Evolutionary conservation across 2,888 invertebrate species (phyloP).

Genomic region (Chromoteleia sp.): DNA sequence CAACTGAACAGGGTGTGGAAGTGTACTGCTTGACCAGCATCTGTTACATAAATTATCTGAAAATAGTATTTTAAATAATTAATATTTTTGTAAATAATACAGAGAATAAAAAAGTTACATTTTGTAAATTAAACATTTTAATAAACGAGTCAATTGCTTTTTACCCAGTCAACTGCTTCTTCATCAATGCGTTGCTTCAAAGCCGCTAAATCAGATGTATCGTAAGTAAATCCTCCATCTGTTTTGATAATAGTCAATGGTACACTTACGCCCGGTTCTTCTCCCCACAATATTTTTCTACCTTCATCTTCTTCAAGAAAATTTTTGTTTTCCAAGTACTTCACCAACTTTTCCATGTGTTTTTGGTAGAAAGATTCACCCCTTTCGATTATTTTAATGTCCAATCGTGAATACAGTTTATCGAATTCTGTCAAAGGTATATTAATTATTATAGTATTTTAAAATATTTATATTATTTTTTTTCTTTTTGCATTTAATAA

Average conservation of each 20-base stretch:
- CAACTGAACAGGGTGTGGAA: slow-evolving; percentile 92
- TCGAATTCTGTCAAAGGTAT: slow-evolving; percentile 90
- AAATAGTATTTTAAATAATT: slow-evolving; percentile 9
- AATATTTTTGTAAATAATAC: not conserved
- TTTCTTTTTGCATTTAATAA: not conserved
- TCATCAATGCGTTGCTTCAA: slow-evolving; percentile 93
- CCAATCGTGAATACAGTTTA: slow-evolving; percentile 94
- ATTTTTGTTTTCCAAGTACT: slow-evolving; percentile 89
- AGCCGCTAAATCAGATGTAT: slow-evolving; percentile 98
- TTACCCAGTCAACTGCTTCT: slow-evolving; percentile 94
- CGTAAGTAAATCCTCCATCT: slow-evolving; percentile 98
- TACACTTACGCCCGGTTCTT: slow-evolving; percentile 88
- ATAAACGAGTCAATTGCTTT: no score
- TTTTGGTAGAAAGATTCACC: slow-evolving; percentile 99
- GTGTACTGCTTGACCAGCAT: slow-evolving; percentile 94
- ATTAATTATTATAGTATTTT: not conserved
- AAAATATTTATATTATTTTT: not conserved
- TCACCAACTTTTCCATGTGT: slow-evolving; percentile 92
- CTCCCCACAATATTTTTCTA: slow-evolving; percentile 93
- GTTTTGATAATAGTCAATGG: slow-evolving; percentile 98
- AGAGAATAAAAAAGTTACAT: no score
- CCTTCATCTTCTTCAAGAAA: slow-evolving; percentile 92
- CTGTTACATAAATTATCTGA: slow-evolving; percentile 89
- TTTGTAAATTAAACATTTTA: no score
- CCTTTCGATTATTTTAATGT: slow-evolving; percentile 90